Evolutionary conservation across 2,797 vertebrate species (phyloP).

Genomic region (Malurus leucopterus): DNA sequence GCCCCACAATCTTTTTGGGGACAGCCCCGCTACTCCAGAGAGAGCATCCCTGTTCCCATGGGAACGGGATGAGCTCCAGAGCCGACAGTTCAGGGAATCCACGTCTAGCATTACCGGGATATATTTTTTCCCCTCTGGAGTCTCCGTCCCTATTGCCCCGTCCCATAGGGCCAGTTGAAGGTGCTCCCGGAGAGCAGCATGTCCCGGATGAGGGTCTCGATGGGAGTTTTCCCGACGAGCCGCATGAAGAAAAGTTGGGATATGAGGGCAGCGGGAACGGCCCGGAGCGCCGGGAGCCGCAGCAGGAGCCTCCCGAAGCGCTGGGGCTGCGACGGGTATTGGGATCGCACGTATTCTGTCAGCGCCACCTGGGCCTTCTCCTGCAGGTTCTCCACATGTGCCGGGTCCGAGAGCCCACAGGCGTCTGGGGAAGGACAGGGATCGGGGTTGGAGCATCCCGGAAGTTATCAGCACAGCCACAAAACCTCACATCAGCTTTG

Average conservation of each 20-base stretch:
- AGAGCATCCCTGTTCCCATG: fast-evolving
- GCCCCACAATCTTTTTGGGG: neutral
- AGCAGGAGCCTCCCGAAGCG: conserved; percentile 89
- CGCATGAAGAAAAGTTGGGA: conserved; percentile 96
- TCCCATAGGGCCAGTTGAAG: conserved; percentile 92
- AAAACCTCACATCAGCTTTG: too few relatives aligned
- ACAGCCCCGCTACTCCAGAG: too few relatives aligned
- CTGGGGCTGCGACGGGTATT: conserved; percentile 89
- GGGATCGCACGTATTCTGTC: conserved; percentile 88
- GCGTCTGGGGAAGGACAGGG: conserved; percentile 72
- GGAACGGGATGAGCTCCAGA: neutral
- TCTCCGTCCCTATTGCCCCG: conserved; percentile 76
- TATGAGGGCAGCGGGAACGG: conserved; percentile 89
- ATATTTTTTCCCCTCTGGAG: fast-evolving
- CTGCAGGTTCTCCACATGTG: conserved; percentile 90
- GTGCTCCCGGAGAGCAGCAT: conserved; percentile 94
- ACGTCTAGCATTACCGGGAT: neutral
- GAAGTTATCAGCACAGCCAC: too few relatives aligned
- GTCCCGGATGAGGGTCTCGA: conserved; percentile 93
- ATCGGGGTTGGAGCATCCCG: too few relatives aligned
- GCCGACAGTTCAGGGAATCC: neutral
- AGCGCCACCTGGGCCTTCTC: conserved; percentile 95
- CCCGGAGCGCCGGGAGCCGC: conserved; percentile 86
- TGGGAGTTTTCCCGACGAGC: conserved; percentile 92
- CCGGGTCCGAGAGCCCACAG: conserved; percentile 88